Conservation (phyloP, 2,888 invertebrate species). For the Limnephilus auricula region DNA sequence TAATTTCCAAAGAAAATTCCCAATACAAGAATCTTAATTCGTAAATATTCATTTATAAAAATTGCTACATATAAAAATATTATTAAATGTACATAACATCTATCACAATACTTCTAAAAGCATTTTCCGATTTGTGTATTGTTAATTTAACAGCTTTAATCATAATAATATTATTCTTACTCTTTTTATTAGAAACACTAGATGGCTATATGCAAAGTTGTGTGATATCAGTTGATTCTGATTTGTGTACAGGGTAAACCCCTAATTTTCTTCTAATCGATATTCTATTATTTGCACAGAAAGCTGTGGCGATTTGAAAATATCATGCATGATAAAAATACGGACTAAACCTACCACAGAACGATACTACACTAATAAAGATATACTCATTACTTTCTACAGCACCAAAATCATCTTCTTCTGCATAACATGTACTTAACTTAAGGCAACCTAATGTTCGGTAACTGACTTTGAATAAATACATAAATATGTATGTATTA, state of each 20-base stretch:
- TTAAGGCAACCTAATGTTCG: not conserved
- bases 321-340: not conserved
- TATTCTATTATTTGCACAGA: not conserved
- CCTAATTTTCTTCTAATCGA: not conserved
- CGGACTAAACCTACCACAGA: not conserved
- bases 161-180: not conserved
- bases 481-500: not conserved
- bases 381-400: not conserved
- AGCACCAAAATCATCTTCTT: not conserved
- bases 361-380: not conserved
- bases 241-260: not conserved
- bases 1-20: not conserved
- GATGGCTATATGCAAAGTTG: not conserved
- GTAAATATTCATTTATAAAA: conserved; percentile 2
- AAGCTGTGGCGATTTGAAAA: not conserved
- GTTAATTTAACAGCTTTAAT: not conserved
- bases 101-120: not conserved
- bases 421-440: not conserved
- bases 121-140: not conserved
- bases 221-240: not conserved
- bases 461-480: not conserved
- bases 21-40: not conserved
- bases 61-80: conserved; percentile 2
- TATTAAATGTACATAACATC: conserved; percentile 1
- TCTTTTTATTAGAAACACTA: not conserved